Base-by-base conservation (phyloP, 2,797 vertebrate genomes). In the Odontamblyopus rebecca region DNA sequence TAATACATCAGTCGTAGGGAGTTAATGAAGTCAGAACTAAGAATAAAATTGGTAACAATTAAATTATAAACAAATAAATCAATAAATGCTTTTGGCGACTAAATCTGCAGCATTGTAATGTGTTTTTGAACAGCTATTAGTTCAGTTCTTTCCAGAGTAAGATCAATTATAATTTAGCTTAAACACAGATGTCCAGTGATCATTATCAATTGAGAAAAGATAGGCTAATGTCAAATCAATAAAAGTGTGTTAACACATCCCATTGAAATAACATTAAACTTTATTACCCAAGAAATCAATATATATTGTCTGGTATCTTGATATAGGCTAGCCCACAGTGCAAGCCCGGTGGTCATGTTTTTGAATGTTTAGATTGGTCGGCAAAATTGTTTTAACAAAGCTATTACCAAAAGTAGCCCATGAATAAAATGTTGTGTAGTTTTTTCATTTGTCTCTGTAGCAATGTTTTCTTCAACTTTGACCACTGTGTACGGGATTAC, bases 21-120 rank as follows among this genome's bases (percentile, higher is more conserved):
- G 67, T 67, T 13, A 38, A 75, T 68, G 68, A 67, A 72, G 79
- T 69, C 68, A 73, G n/a, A 75, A 69, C 64, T 13, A 26, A 65
- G 57, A 29, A 70, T 70, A 79, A 67, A 41, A 75, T 77, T 70
- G 63, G 29, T 23, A 18, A 69, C 71, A 65, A n/a, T n/a, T 15
- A 50, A 35, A 35, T n/a, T 63, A 23, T 53, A 35, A 70, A 53
- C 19, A 50, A 64, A 82, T 41, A 2, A 26, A 59, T 65, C 38
- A 50, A 65, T 65, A 50, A 50, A 19, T 66, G 41, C 35, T 48
- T 41, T 16, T 48, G n/a, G 38, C 62, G 16, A 48, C 38, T 44
- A 44, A 12, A 64, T 64, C n/a, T 27, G 41, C 44, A 66, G 8
- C 44, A 66, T 50, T 27, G 12, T 29, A 50, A 27, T 29, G 15